Percentiles rank a stretch among this genome's conserved stretches.
These are phyloP conservation scores for Macrosoma leucophasiata DNA, from an alignment of 2,888 invertebrate species.

Conservation along the genomic window DNA sequence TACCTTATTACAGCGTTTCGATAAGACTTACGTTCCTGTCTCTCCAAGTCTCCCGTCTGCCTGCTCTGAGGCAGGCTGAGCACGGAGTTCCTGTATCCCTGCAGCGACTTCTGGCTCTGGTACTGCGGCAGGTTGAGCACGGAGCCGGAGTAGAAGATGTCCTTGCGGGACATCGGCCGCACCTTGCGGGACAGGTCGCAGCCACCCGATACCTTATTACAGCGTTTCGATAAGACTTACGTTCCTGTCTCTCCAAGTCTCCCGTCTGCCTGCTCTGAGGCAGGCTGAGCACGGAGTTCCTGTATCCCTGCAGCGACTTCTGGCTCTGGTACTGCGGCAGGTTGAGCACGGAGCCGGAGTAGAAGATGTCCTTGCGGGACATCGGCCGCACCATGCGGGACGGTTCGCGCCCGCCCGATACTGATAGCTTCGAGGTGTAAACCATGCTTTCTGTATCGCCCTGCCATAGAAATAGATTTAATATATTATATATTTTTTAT, in stretches of 20 bases:
- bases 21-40: slow-evolving; percentile 79
- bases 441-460: slow-evolving; percentile 80
- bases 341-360: slow-evolving; percentile 95
- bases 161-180: slow-evolving; percentile 93
- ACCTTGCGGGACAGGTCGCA: slow-evolving; percentile 79
- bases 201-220: slow-evolving; percentile 26
- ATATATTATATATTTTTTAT: too few species aligned
- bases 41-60: slow-evolving; percentile 79
- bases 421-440: slow-evolving; percentile 81
- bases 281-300: slow-evolving; percentile 93
- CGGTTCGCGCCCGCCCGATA: slow-evolving; percentile 56
- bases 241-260: slow-evolving; percentile 80
- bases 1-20: neutral
- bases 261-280: slow-evolving; percentile 81
- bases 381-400: slow-evolving; percentile 89
- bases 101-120: slow-evolving; percentile 92
- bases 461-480: slow-evolving; percentile 32
- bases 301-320: slow-evolving; percentile 91
- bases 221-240: slow-evolving; percentile 58
- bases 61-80: slow-evolving; percentile 86
- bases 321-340: slow-evolving; percentile 95
- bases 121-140: slow-evolving; percentile 95
- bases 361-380: slow-evolving; percentile 97
- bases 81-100: slow-evolving; percentile 93
- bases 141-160: slow-evolving; percentile 98